Evolutionary conservation across 2,888 invertebrate genomes (phyloP).

Genomic region (Heliconius cydno): DNA sequence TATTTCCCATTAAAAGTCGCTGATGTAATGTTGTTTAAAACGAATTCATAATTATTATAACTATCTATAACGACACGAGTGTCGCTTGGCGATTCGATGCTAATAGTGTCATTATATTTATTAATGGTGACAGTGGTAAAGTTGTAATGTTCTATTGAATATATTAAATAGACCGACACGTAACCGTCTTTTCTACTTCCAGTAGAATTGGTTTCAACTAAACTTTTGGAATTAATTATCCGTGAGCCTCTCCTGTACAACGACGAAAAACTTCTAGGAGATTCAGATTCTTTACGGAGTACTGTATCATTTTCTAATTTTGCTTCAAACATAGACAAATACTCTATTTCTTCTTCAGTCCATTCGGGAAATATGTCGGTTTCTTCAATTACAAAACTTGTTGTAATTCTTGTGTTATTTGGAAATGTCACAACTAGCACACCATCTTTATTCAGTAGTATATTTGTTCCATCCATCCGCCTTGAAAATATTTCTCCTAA

Average conservation of each 20-base stretch:
- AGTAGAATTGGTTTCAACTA: conserved; percentile 36
- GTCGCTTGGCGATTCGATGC: conserved; percentile 69
- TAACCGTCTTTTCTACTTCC: conserved; percentile 65
- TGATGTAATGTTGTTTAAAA: conserved; percentile 63
- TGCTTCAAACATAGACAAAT: conserved; percentile 57
- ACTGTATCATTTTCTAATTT: conserved; percentile 54
- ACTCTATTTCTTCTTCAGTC: conserved; percentile 68
- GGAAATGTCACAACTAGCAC: conserved; percentile 69
- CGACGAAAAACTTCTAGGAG: conserved; percentile 58
- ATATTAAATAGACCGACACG: conserved; percentile 64
- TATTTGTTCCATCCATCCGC: conserved; percentile 73
- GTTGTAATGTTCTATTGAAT: conserved; percentile 77
- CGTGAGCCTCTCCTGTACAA: conserved; percentile 12
- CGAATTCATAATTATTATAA: conserved; percentile 63
- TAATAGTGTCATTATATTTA: conserved; percentile 62
- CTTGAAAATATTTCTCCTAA: conserved; percentile 73
- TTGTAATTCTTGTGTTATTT: conserved; percentile 71
- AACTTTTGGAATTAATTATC: not conserved
- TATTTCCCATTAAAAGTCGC: conserved; percentile 67
- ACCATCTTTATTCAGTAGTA: conserved; percentile 72
- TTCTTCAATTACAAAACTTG: conserved; percentile 63
- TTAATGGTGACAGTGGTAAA: conserved; percentile 80
- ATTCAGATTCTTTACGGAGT: conserved; percentile 57
- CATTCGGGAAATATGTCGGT: conserved; percentile 73
- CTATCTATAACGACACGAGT: conserved; percentile 59